Percentiles rank a stretch among this genome's conserved stretches.
Conservation (phyloP, 2,113 vertebrate species). For the Stigmatopora nigra region DNA sequence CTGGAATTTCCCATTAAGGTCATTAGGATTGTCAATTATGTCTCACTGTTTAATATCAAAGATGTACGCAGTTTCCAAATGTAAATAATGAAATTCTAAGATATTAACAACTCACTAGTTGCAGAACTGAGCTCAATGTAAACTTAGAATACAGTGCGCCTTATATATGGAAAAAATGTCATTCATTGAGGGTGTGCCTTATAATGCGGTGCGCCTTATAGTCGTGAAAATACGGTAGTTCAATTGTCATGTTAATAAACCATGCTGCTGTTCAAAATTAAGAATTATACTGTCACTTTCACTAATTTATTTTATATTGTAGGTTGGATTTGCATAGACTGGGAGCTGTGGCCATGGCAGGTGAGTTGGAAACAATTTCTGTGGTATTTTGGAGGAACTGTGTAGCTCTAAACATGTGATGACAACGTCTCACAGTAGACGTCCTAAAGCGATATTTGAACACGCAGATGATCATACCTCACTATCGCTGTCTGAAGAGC, state of each 20-base stretch:
- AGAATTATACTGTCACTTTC: background rate
- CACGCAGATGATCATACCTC: slow-evolving; percentile 34
- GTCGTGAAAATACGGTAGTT: too few relatives aligned
- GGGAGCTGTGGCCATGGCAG: background rate
- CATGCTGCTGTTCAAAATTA: background rate
- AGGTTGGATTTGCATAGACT: background rate
- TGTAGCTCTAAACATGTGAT: background rate
- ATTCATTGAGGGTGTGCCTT: too few relatives aligned
- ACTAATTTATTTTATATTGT: background rate
- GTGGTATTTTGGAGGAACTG: background rate
- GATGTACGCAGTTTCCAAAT: background rate
- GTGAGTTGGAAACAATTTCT: background rate
- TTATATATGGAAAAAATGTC: too few relatives aligned
- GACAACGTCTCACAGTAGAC: background rate
- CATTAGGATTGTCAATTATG: background rate
- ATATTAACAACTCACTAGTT: background rate
- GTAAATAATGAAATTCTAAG: background rate
- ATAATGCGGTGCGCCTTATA: too few relatives aligned
- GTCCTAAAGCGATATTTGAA: background rate
- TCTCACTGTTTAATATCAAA: background rate
- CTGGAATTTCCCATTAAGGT: background rate
- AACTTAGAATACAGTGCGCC: too few relatives aligned
- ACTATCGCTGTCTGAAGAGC: slow-evolving; percentile 60
- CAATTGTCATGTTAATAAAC: slow-evolving; percentile 15
- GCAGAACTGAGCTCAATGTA: background rate